Percentiles rank a stretch among this genome's conserved stretches.
Conservation (phyloP, 2,797 vertebrate species). For the Choloepus didactylus region DNA sequence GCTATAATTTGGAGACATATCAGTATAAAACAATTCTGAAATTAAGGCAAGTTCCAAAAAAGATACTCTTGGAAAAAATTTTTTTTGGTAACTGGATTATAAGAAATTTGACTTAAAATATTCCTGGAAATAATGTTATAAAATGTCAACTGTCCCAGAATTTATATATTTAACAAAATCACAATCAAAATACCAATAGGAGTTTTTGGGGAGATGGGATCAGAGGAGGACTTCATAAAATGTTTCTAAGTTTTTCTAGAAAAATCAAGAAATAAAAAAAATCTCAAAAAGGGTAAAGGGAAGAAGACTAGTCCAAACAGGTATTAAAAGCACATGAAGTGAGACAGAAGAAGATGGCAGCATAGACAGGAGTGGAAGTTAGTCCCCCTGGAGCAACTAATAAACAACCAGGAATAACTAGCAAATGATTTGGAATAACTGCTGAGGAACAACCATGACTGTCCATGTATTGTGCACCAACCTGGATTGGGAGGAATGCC, state of each 20-base stretch:
- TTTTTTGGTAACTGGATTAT: background rate
- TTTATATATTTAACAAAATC: slow-evolving; percentile 30
- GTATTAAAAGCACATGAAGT: background rate
- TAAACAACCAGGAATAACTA: too few species aligned
- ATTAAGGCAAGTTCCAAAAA: background rate
- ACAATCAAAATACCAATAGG: background rate
- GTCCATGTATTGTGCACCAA: too few species aligned
- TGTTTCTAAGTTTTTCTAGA: background rate
- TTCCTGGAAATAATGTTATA: background rate
- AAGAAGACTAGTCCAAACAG: background rate
- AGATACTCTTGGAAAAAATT: background rate
- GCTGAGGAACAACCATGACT: too few species aligned
- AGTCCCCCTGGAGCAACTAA: too few species aligned
- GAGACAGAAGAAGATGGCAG: too few species aligned
- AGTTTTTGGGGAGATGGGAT: background rate
- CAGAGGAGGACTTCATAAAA: background rate
- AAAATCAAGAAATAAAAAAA: slow-evolving; percentile 8
- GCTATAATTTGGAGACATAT: background rate
- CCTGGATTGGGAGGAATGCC: too few species aligned
- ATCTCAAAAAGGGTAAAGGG: background rate
- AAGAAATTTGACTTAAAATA: background rate
- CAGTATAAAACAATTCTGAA: background rate
- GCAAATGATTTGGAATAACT: too few species aligned
- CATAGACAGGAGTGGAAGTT: too few species aligned
- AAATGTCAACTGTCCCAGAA: background rate